Base-by-base conservation (phyloP, 1,140 invertebrate species). In the Drosophila athabasca region DNA sequence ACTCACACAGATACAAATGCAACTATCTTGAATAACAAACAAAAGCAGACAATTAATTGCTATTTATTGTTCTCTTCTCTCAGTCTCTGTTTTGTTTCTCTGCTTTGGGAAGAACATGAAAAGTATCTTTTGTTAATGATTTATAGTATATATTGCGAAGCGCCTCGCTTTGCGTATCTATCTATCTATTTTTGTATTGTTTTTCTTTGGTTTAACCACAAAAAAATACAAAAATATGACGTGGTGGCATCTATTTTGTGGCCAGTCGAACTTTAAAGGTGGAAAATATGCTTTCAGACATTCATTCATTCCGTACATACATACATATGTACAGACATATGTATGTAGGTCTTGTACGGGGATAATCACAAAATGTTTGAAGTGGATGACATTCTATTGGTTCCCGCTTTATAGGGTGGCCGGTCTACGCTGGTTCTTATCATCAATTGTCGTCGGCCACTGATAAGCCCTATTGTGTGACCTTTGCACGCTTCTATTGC, bases 71-170 rank as follows among this genome's bases (percentile, higher is more conserved):
- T 60, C 55, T 62, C 69, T 54, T 60, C 60, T 64, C 69, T 70
- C 29, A 35, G 39, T 66, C 57, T 62, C 15, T 50, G 11, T 13
- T 50, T 45, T 52, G 17, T 45, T 62, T 45, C 35, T 45, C 15
- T 64, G 31, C 41, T 54, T 64, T 19, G 48, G 66, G 11, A 35
- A 53, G 41, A 74, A 85, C 74, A 81, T 61, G 51, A 87, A 77
- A 76, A 72, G 45, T 66, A 61, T 59, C 55, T 83, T 76, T 66
- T 55, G 61, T 70, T 82, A 83, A 71, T 83, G 61, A 74, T 62
- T 79, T 49, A 76, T 35, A 35, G 31, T 35, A 35, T 57, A 39
- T 57, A 19, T 61, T 44, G 46, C 48, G 35, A 29, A 55, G 6
- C 48, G 35, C n/a, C 19, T 64, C 19, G 19, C 19, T 61, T 15